Evolutionary conservation across 2,888 invertebrate genomes (phyloP).

Genomic region (Enchytraeus crypticus): DNA sequence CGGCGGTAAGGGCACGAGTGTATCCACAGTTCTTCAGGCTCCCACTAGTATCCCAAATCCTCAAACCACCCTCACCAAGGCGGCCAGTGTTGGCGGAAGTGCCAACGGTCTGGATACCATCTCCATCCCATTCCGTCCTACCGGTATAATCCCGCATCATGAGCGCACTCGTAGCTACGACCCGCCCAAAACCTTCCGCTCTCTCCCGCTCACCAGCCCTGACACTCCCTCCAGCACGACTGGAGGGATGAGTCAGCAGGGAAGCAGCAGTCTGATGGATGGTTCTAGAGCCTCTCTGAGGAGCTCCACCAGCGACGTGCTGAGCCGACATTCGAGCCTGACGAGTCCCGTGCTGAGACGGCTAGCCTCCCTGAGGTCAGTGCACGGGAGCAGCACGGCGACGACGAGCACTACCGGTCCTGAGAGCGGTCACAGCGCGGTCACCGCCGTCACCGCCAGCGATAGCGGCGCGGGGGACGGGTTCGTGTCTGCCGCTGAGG

Average conservation of each 20-base stretch:
- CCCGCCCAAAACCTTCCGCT: slow-evolving; percentile 3
- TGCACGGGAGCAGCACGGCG: slow-evolving; percentile 3
- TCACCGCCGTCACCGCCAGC: not conserved
- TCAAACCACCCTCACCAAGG: not conserved
- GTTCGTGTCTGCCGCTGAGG: slow-evolving; percentile 88
- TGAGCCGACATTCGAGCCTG: slow-evolving; percentile 21
- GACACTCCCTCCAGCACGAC: not conserved
- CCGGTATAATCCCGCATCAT: slow-evolving; percentile 3
- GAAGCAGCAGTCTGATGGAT: not conserved
- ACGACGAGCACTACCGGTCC: not conserved
- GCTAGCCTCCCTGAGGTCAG: slow-evolving; percentile 22
- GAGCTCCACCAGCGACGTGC: not conserved
- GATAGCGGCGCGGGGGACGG: slow-evolving; percentile 55
- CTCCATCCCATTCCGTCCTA: not conserved
- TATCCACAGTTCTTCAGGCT: not conserved
- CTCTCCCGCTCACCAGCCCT: not conserved
- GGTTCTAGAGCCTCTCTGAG: slow-evolving; percentile 3
- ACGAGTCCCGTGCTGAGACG: slow-evolving; percentile 25
- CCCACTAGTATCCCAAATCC: not conserved
- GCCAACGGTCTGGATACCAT: slow-evolving; percentile 15
- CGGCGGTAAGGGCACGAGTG: slow-evolving; percentile 8
- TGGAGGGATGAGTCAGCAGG: not conserved
- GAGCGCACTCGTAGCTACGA: slow-evolving; percentile 20
- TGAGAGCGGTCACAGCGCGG: not conserved
- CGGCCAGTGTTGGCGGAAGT: slow-evolving; percentile 13